phyloP scores from a whole-genome alignment of 23 tunicate genomes.

The Halocynthia aurantium region DNA sequence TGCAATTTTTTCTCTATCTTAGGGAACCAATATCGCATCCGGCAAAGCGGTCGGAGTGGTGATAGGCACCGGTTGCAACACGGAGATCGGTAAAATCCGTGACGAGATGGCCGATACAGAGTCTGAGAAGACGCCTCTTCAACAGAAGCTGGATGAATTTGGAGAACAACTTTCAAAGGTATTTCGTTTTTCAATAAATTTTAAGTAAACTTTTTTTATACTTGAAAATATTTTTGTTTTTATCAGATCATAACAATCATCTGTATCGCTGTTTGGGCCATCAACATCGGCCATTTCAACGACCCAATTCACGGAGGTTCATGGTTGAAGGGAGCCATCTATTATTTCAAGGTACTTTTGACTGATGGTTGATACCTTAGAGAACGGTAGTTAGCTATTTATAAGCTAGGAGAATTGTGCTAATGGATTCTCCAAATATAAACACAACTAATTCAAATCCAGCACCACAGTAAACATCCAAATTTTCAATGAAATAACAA shows the following conservation, averaged over 20 bases:
- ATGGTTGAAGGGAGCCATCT: conserved; percentile 96
- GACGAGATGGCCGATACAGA: conserved; percentile 99
- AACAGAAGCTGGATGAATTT: conserved; percentile 91
- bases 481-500: no score
- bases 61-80: conserved; percentile 79
- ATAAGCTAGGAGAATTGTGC: no score
- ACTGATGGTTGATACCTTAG: no score
- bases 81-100: conserved; percentile 98
- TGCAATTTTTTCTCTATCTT: background rate
- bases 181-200: background rate
- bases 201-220: background rate
- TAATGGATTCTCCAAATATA: no score
- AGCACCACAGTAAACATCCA: no score
- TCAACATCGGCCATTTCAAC: conserved; percentile 99
- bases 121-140: conserved; percentile 91
- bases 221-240: background rate
- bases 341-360: conserved; percentile 75
- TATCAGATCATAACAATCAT: conserved; percentile 63
- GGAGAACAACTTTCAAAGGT: conserved; percentile 92
- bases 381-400: no score
- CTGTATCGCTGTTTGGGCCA: conserved; percentile 99
- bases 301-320: conserved; percentile 99
- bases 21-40: conserved; percentile 93
- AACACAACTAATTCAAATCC: no score
- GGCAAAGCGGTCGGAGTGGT: conserved; percentile 97